phyloP scores from a whole-genome alignment of 2,888 invertebrate genomes.

The Epinotia nisella region DNA sequence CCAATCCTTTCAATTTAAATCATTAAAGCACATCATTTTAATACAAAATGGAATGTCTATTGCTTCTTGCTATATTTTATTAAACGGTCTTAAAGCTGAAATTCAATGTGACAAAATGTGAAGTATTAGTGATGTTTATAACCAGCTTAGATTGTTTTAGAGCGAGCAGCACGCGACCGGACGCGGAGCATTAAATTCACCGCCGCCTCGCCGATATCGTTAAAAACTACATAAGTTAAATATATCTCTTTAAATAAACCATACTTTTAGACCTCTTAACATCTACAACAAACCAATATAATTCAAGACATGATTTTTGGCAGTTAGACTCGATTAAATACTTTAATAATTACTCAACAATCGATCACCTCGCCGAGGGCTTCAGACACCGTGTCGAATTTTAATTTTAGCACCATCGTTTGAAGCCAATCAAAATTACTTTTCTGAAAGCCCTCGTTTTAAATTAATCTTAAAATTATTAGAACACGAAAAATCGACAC shows the following conservation, averaged over 20 bases:
- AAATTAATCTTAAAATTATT: constrained; percentile 28
- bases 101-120: constrained; percentile 17
- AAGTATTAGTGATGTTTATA: background rate
- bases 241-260: constrained; percentile 52
- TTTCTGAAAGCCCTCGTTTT: constrained; percentile 33
- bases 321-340: constrained; percentile 55
- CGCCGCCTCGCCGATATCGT: constrained; percentile 11
- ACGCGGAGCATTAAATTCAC: background rate
- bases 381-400: constrained; percentile 35
- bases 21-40: constrained; percentile 31
- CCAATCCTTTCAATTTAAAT: constrained; percentile 14
- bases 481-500: constrained; percentile 36
- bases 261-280: constrained; percentile 48
- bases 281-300: constrained; percentile 51
- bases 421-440: constrained; percentile 43
- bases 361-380: constrained; percentile 44
- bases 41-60: constrained; percentile 65
- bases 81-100: constrained; percentile 24
- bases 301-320: constrained; percentile 61
- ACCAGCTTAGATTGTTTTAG: constrained; percentile 2
- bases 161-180: background rate
- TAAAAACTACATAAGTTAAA: constrained; percentile 51
- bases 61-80: constrained; percentile 49
- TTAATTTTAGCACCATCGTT: constrained; percentile 48
- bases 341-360: constrained; percentile 39